Evolutionary conservation across 2,888 invertebrate species (phyloP), one percentile per base, ranked within the genome.

Genomic region (Andrena hattorfiana): DNA sequence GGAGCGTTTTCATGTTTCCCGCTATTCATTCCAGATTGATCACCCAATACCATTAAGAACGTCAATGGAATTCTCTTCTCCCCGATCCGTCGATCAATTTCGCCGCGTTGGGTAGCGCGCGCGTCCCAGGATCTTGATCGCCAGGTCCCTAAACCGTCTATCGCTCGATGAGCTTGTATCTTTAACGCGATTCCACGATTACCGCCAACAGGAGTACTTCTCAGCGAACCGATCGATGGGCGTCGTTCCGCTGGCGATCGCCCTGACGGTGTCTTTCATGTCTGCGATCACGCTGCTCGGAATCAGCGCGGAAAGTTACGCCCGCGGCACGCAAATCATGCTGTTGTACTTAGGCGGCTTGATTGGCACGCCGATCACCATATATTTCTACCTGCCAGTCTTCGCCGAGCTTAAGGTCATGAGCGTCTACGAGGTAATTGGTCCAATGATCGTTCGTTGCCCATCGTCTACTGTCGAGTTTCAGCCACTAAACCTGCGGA

Each of bases 231-330:
- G 96, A 78, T 97, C 97, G 84, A 97, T 98, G 97, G 96, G 97
- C 6, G 95, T 97, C 88, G 93, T 95, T 7, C 98, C 98, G 0
- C 97, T 98, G 0, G 97, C 98, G 4, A 97, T 98, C 85, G 98
- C 98, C 2, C 94, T 98, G 77, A 98, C 98, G 97, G 98, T 98
- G n/a, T 98, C 98, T 56, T 98, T 98, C 93, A 97, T 98, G 97
- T 98, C 98, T 0, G 98, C 98, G 48, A 96, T 98, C 72, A 97
- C 98, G 0, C 93, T 98, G 56, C 95, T 99, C n/a, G 98, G 98
- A 20, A 97, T 98, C 2, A 97, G 98, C 48, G 96, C 97, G 69
- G 98, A 99, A 94, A 97, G 96, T 92, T 98, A 98, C 94, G 96
- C 96, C 87, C 97, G 95, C 91, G 98, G 98, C 70, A 96, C 97